phyloP scores from a whole-genome alignment of 2,113 vertebrate species.

The Oreochromis tanganicae region DNA sequence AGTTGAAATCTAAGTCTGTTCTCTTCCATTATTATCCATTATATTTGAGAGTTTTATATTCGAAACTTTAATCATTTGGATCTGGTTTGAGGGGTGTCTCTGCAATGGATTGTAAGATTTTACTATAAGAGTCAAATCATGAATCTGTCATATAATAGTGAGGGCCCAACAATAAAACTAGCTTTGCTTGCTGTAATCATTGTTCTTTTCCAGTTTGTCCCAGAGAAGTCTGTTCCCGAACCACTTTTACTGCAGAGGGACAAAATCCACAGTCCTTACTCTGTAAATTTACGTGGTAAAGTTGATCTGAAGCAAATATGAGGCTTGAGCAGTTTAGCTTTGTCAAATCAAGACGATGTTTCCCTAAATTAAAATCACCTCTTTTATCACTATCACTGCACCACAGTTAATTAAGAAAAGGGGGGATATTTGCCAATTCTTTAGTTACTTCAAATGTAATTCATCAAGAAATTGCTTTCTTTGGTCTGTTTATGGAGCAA shows the following conservation, averaged over 20 bases:
- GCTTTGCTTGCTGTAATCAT: background rate
- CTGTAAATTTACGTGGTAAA: background rate
- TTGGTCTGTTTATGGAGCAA: background rate
- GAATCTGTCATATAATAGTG: background rate
- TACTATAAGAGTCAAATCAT: background rate
- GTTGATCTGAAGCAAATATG: background rate
- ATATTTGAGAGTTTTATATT: background rate
- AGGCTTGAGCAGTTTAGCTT: background rate
- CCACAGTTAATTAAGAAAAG: background rate
- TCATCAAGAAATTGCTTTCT: background rate
- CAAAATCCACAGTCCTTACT: background rate
- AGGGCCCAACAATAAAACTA: background rate
- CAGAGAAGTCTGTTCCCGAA: background rate
- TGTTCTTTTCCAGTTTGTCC: background rate
- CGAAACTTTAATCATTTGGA: background rate
- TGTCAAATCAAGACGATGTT: background rate
- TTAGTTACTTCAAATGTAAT: background rate
- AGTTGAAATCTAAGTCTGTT: background rate
- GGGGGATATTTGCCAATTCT: fast-evolving
- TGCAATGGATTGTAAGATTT: background rate
- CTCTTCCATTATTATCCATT: background rate
- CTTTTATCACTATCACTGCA: background rate
- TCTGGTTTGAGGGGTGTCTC: background rate
- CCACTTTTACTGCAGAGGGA: background rate
- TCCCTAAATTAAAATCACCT: background rate